Base-by-base conservation (phyloP, 1,140 invertebrate species). In the Euglossa dilemma region DNA sequence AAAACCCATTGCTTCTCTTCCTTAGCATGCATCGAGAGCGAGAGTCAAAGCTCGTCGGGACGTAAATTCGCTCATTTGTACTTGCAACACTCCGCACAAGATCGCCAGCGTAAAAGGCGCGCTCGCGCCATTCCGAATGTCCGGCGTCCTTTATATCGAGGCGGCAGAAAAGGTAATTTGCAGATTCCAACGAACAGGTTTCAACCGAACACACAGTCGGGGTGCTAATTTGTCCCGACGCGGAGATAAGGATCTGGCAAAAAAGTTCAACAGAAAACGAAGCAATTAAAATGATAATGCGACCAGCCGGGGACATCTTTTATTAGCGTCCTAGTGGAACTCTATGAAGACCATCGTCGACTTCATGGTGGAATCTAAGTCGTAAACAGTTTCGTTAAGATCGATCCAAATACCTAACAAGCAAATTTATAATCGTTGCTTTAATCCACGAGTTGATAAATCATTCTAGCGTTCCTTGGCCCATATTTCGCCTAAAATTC, bases 261-360 rank as follows among this genome's bases (percentile, higher is more conserved):
- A 82, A 82, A 56, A 70, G 57, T 80, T 80, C 61, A 73, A 50
- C 80, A 66, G 63, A 76, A 73, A 82, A 82, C 80, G 73, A 82
- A 82, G 80, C 74, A 82, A 82, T 82, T 82, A 82, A 82, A 82
- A 82, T 82, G 80, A 82, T 82, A 82, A 82, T 82, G 23, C 36
- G 43, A 25, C 45, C 14, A 14, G 56, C 20, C 20, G 45, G 56
- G n/a, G 52, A 52, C 52, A n/a, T 61, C 45, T 52, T 74, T 80
- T 80, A 74, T 74, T 52, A 50, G 63, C 45, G 20, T 14, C 16
- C 73, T 56, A 76, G 25, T 54, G 47, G 6, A 52, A 25, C 18
- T 57, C 45, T 69, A 75, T 57, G 61, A 57, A 67, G 25, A 71
- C 5, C 52, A 25, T 36, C 6, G 25, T 20, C 50, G 18, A 36